Evolutionary conservation across 2,888 invertebrate genomes (phyloP).

Genomic region (Spodoptera exigua): DNA sequence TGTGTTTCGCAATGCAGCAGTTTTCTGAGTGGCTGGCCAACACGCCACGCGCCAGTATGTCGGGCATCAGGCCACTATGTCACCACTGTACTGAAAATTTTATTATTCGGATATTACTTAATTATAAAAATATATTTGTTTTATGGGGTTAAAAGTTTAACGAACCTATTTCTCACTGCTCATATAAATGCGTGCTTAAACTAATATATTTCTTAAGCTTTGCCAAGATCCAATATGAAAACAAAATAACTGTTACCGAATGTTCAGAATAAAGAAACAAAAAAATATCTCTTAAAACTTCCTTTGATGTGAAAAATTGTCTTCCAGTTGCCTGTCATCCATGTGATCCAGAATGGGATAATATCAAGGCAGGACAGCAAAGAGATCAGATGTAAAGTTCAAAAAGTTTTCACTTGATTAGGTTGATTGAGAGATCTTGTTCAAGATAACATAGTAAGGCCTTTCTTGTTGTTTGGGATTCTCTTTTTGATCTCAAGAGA

Average conservation of each 20-base stretch:
- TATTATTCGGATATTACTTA: conserved; percentile 2
- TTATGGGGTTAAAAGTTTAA: too few species aligned
- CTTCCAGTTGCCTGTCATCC: conserved; percentile 35
- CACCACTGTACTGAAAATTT: conserved; percentile 24
- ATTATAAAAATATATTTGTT: too few species aligned
- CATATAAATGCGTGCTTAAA: too few species aligned
- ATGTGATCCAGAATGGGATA: conserved; percentile 31
- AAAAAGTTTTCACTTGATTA: not conserved
- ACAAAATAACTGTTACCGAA: too few species aligned
- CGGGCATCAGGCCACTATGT: conserved; percentile 11
- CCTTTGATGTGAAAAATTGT: conserved; percentile 22
- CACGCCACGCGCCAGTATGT: conserved; percentile 20
- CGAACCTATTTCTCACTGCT: too few species aligned
- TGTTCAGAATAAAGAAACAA: too few species aligned
- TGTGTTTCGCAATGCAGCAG: conserved; percentile 39
- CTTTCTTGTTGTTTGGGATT: too few species aligned
- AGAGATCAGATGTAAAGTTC: conserved; percentile 3
- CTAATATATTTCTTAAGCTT: too few species aligned
- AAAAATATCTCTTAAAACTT: conserved; percentile 5
- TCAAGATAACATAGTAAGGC: too few species aligned
- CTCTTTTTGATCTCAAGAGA: too few species aligned
- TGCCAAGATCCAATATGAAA: too few species aligned
- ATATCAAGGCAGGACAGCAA: not conserved
- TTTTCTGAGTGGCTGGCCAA: conserved; percentile 5
- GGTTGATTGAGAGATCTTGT: not conserved